Evolutionary conservation across 2,113 vertebrate genomes (phyloP).

Genomic region (Cathartes aura): DNA sequence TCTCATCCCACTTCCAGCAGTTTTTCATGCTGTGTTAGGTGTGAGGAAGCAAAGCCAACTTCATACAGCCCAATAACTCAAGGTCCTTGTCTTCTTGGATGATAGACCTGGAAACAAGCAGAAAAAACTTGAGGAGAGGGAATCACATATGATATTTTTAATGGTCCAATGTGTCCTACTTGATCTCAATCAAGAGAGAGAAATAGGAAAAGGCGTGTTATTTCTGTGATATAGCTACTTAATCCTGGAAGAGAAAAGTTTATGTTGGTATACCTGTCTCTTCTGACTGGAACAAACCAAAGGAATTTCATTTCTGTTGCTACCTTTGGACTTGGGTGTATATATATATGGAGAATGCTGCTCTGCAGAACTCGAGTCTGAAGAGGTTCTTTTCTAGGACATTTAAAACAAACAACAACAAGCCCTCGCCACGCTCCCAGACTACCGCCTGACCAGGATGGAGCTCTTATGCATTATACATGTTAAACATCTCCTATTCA

Average conservation of each 20-base stretch:
- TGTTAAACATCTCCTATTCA: constrained; percentile 73
- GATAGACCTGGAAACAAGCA: neutral
- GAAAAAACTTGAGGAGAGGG: neutral
- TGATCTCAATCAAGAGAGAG: neutral
- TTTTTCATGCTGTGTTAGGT: neutral
- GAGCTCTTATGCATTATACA: constrained; percentile 32
- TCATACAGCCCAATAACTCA: neutral
- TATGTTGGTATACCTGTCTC: neutral
- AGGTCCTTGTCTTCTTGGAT: neutral
- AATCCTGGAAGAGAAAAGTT: neutral
- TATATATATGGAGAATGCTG: neutral
- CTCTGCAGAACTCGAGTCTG: neutral
- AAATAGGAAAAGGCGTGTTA: rapidly evolving
- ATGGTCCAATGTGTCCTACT: neutral
- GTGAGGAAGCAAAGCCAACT: neutral
- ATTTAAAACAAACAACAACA: constrained; percentile 60
- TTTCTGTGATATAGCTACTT: neutral
- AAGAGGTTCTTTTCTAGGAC: neutral
- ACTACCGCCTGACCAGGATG: constrained; percentile 22
- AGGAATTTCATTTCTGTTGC: neutral
- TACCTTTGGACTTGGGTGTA: neutral
- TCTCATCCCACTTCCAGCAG: neutral
- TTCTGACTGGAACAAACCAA: neutral
- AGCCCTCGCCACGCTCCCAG: constrained; percentile 15
- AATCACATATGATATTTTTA: neutral